Conservation (phyloP, 1,140 invertebrate genomes). For the Anthonomus grandis region DNA sequence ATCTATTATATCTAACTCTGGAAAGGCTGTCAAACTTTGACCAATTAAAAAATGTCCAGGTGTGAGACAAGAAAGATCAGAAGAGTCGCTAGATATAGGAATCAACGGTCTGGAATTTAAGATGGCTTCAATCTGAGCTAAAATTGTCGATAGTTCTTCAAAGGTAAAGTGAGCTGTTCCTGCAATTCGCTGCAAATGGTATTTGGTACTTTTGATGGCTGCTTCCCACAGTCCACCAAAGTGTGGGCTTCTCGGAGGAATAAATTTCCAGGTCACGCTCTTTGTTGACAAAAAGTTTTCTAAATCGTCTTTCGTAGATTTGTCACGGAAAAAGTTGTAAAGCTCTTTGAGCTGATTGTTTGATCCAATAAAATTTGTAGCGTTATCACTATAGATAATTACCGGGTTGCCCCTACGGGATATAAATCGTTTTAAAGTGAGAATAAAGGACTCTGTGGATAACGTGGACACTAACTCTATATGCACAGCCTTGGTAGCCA, state of each 20-base stretch:
- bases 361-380: slow-evolving; percentile 22
- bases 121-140: slow-evolving; percentile 34
- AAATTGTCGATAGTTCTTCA: slow-evolving; percentile 35
- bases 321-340: slow-evolving; percentile 10
- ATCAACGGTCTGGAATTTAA: slow-evolving; percentile 44
- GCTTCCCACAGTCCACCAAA: slow-evolving; percentile 39
- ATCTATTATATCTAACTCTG: slow-evolving; percentile 18
- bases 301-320: too few species aligned
- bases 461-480: slow-evolving; percentile 14
- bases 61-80: slow-evolving; percentile 36
- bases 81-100: slow-evolving; percentile 32
- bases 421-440: slow-evolving; percentile 17
- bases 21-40: slow-evolving; percentile 29
- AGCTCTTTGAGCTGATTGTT: slow-evolving; percentile 14
- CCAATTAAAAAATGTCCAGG: slow-evolving; percentile 49
- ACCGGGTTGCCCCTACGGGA: slow-evolving; percentile 9
- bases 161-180: slow-evolving; percentile 38
- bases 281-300: neutral
- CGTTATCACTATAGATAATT: slow-evolving; percentile 20
- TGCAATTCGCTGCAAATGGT: slow-evolving; percentile 37
- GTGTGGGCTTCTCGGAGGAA: slow-evolving; percentile 36
- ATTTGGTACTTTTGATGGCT: slow-evolving; percentile 37
- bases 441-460: slow-evolving; percentile 13
- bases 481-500: slow-evolving; percentile 23
- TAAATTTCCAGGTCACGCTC: slow-evolving; percentile 33